Conservation (phyloP, 2,888 invertebrate genomes). For the Cephalotes varians region DNA sequence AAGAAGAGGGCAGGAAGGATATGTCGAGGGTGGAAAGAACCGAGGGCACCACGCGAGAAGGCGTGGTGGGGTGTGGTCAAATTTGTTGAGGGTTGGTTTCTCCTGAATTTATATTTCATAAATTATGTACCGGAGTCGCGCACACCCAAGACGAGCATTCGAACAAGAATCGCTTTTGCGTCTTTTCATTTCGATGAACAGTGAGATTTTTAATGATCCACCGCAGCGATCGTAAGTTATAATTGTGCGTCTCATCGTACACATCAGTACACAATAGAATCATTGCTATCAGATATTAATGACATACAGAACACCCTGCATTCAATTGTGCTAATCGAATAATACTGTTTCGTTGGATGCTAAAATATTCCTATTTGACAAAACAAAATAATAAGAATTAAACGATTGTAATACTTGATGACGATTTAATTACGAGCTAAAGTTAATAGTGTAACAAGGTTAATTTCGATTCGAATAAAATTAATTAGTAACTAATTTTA, state of each 20-base stretch:
- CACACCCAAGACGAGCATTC: slow-evolving; percentile 60
- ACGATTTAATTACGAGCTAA: not conserved
- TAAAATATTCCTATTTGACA: not conserved
- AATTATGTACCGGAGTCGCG: slow-evolving; percentile 73
- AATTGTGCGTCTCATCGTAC: slow-evolving; percentile 30
- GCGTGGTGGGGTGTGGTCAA: slow-evolving; percentile 84
- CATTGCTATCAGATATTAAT: slow-evolving; percentile 33
- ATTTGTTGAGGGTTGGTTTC: slow-evolving; percentile 82
- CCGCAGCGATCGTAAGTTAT: slow-evolving; percentile 35
- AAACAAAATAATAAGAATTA: not conserved
- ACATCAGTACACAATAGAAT: slow-evolving; percentile 35
- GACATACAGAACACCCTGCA: slow-evolving; percentile 24
- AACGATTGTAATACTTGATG: not conserved
- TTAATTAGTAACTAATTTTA: not conserved
- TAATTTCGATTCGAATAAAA: not conserved
- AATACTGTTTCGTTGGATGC: not conserved
- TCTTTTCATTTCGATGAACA: not conserved
- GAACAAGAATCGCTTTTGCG: slow-evolving; percentile 59
- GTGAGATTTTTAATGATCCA: slow-evolving; percentile 19
- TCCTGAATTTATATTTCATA: slow-evolving; percentile 81
- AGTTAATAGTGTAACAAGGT: not conserved
- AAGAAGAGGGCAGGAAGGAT: slow-evolving; percentile 9
- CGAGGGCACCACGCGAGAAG: slow-evolving; percentile 66
- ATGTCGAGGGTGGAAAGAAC: slow-evolving; percentile 47
- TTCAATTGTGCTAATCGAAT: slow-evolving; percentile 25